A percentile compares a stretch with the other conserved stretches of the same genome.
phyloP scores from a whole-genome alignment of 2,113 vertebrate genomes.

The Heptranchias perlo region DNA sequence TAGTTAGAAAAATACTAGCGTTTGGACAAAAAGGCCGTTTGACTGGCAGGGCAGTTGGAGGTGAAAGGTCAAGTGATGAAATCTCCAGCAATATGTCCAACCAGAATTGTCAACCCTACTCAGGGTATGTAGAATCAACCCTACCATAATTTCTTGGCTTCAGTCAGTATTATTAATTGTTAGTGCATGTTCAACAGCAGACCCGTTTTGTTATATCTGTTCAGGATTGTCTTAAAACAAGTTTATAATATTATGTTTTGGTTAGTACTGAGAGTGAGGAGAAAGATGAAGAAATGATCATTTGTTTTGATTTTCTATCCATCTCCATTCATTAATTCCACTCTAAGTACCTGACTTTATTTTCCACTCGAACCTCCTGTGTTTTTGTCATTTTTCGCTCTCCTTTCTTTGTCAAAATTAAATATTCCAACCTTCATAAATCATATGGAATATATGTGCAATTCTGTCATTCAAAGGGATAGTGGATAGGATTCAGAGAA shows the following conservation, averaged over 20 bases:
- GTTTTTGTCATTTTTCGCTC: neutral
- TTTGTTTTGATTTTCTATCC: neutral
- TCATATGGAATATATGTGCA: neutral
- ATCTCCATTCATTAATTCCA: neutral
- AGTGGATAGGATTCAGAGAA: neutral
- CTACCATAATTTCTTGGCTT: neutral
- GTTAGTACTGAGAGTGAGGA: neutral
- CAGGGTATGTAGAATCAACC: neutral
- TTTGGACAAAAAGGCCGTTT: neutral
- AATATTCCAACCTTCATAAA: neutral
- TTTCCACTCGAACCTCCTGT: neutral
- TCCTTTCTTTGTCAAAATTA: neutral
- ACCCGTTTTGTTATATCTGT: neutral
- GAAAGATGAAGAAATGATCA: neutral
- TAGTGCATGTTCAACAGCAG: neutral
- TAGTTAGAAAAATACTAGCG: neutral
- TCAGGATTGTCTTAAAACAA: neutral
- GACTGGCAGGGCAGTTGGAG: neutral
- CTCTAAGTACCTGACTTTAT: neutral
- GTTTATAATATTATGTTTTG: neutral
- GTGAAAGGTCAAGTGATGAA: neutral
- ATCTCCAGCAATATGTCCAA: neutral
- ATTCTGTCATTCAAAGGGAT: neutral
- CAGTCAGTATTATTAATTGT: neutral
- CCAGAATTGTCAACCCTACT: neutral